Evolutionary conservation across 2,797 vertebrate species (phyloP), one percentile per base, ranked within the genome.

Genomic region (Rhinella marina): DNA sequence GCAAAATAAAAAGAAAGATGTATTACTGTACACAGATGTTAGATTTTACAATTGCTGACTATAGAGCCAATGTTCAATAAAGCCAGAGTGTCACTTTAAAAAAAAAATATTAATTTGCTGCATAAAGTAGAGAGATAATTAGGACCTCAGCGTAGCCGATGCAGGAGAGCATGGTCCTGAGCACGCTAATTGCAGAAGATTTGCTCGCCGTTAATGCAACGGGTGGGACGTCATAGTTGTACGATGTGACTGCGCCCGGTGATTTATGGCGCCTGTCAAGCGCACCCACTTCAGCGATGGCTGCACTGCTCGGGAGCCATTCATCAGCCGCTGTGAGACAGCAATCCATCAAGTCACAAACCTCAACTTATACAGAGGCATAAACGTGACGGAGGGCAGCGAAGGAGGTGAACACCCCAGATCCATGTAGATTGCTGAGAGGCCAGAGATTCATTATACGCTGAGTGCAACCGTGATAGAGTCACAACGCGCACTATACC

Each of bases 201-300:
- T 87, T 57, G 66, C 79, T 82, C 29, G 7, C 29, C 70, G 10
- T 66, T 82, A 76, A 81, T 75, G 68, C 21, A 50, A 23, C 59
- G 78, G 76, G 77, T 19, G 64, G 76, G 54, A 81, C 52, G 27
- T 81, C 77, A 41, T 1, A 57, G 48, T 82, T 64, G 81, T 64
- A 32, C 27, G 14, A 62, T 21, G 75, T 41, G 27, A 56, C 62
- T 56, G 75, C 56, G 32, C 68, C 17, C 54, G 1, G 78, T 92
- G 93, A 95, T 94, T 93, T 90, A 94, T 92, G 90, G 91, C 79
- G 32, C 50, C 91, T 92, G 93, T 90, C 92, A 90, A 13, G 86
- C 86, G 59, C 72, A 88, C 90, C 87, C 92, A 73, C 84, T 84
- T 21, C 27, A 57, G 86, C 68, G 89, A 91, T 92, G 90, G 82